Conservation (phyloP, 2,797 vertebrate genomes). For the Neosilurus hyrtlii region DNA sequence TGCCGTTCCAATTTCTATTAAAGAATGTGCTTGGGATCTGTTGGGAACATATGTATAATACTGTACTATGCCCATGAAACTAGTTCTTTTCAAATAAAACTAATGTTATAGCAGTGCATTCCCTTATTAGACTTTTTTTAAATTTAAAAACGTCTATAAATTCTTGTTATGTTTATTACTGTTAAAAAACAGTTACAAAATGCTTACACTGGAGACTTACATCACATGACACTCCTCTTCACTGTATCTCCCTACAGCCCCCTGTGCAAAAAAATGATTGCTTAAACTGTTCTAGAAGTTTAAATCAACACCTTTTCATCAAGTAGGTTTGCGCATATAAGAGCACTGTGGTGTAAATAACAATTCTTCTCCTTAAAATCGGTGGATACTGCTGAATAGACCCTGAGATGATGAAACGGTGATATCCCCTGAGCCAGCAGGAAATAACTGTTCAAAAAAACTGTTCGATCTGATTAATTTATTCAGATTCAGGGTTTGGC, state of each 20-base stretch:
- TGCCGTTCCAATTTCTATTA: not conserved
- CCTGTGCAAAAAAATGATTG: not conserved
- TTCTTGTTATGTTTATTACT: not conserved
- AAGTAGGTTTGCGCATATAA: not conserved
- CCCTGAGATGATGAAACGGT: too few species aligned
- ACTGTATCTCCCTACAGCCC: not conserved
- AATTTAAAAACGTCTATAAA: not conserved
- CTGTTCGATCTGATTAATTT: too few species aligned
- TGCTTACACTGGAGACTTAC: not conserved
- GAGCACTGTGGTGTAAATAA: not conserved
- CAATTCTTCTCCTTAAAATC: too few species aligned
- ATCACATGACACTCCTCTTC: not conserved
- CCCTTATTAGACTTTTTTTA: not conserved
- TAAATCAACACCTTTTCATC: not conserved
- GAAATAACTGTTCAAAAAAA: too few species aligned
- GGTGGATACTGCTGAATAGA: too few species aligned
- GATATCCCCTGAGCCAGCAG: too few species aligned
- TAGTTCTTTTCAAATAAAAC: not conserved
- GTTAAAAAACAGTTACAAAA: not conserved
- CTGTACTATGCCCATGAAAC: not conserved
- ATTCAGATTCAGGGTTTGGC: too few species aligned
- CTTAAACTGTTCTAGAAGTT: not conserved
- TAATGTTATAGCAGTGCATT: not conserved
- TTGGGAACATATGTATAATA: not conserved
- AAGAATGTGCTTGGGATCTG: not conserved